These are phyloP conservation scores for Myrmophylax atrothorax DNA, from an alignment of 2,113 vertebrate species.

Conservation along the genomic window DNA sequence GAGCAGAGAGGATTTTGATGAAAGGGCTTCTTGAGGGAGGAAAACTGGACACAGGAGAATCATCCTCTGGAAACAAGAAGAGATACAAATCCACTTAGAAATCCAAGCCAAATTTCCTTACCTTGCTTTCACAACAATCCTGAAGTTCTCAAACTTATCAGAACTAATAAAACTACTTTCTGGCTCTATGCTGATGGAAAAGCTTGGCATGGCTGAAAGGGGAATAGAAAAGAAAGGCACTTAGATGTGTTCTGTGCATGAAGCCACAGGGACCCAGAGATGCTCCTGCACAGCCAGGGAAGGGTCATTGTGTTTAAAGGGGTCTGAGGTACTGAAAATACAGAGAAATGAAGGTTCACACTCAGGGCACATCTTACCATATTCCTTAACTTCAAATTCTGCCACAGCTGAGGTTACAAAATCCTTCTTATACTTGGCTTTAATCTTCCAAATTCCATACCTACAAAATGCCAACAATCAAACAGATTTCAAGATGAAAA, in stretches of 20 bases:
- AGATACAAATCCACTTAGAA: not conserved
- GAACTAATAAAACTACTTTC: slow-evolving; percentile 76
- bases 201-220: slow-evolving; percentile 80
- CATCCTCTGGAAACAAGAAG: not conserved
- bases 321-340: not conserved
- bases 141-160: slow-evolving; percentile 76
- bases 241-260: not conserved
- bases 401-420: slow-evolving; percentile 79
- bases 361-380: slow-evolving; percentile 76
- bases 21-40: not conserved
- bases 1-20: not conserved
- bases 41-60: not conserved
- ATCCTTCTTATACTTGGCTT: slow-evolving; percentile 83
- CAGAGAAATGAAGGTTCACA: not conserved
- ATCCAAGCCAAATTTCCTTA: slow-evolving; percentile 42
- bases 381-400: slow-evolving; percentile 92
- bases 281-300: not conserved
- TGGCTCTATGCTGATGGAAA: slow-evolving; percentile 76
- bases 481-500: not conserved
- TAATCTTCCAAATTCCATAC: slow-evolving; percentile 88
- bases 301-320: not conserved
- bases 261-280: not conserved
- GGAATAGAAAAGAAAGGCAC: not conserved
- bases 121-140: slow-evolving; percentile 77
- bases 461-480: slow-evolving; percentile 58